Evolutionary conservation across 2,113 vertebrate genomes (phyloP).

Genomic region (Cyrtonyx montezumae): DNA sequence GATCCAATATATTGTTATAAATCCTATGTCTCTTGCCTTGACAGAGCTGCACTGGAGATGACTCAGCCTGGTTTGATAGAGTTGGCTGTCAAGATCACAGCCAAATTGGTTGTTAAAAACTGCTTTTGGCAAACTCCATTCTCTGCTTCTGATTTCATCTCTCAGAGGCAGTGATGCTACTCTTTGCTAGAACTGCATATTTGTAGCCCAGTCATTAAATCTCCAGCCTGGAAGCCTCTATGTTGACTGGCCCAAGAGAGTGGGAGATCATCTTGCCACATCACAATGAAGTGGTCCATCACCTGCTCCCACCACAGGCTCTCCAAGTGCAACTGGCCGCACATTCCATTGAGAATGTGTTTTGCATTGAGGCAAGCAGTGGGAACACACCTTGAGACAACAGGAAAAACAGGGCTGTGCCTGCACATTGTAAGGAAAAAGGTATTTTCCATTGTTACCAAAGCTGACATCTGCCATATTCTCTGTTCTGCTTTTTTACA

Average conservation of each 20-base stretch:
- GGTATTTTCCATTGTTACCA: neutral
- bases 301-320: neutral
- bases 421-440: neutral
- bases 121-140: neutral
- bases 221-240: neutral
- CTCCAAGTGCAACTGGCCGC: neutral
- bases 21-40: neutral
- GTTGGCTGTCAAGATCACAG: slow-evolving; percentile 33
- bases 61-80: neutral
- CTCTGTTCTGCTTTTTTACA: neutral
- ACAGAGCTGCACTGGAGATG: slow-evolving; percentile 5
- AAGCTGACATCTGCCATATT: neutral
- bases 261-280: neutral
- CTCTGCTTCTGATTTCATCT: neutral
- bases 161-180: neutral
- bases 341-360: neutral
- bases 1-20: slow-evolving; percentile 13
- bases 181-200: neutral
- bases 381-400: neutral
- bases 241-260: neutral
- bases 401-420: neutral
- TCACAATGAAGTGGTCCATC: rapidly evolving
- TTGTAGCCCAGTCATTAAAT: neutral
- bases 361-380: neutral
- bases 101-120: slow-evolving; percentile 3